Evolutionary conservation across 2,797 vertebrate genomes (phyloP), one percentile per base, ranked within the genome.

Genomic region (Enteromius afrohamiltoni): DNA sequence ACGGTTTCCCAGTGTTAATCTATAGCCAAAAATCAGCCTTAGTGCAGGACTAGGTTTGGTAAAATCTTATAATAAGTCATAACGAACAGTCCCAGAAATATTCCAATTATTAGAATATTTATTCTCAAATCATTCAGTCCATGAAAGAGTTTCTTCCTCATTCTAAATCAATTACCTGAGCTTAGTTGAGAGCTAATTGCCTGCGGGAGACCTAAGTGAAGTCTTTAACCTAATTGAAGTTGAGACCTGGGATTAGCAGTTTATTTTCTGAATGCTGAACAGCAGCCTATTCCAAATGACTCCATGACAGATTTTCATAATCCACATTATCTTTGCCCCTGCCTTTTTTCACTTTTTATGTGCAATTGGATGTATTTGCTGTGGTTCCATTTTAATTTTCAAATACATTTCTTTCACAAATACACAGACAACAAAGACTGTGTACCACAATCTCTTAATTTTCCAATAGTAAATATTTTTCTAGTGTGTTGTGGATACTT

Each of bases 131-230:
- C 65, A 70, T 69, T 70, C 26, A 70, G 53, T 60, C 60, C 40
- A 49, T 42, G 19, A 49, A 51, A 75, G 77, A 79, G 81, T 87
- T 90, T 79, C 23, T 68, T 68, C 84, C 76, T 73, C 31, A 74
- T 79, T 87, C 76, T 55, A 89, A 85, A 88, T 82, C 86, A 82
- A 85, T 85, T 83, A 78, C 83, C 80, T 4, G 10, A 79, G 73
- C 84, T 60, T 75, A 78, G 80, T 69, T 74, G 40, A n/a, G 65
- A 81, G 79, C 42, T 82, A 82, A 88, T 86, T 23, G 62, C 67
- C 81, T 26, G 0, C n/a, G 67, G 86, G 83, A 86, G 82, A 77
- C 58, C 79, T 83, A 74, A 74, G 73, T 77, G n/a, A 76, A 86
- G 76, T 83, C 67, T 80, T 83, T 58, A 79, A 83, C 80, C 77